A percentile compares a stretch with the other conserved stretches of the same genome.
Evolutionary conservation across 2,113 vertebrate species (phyloP).

Genomic region (Plestiodon gilberti): DNA sequence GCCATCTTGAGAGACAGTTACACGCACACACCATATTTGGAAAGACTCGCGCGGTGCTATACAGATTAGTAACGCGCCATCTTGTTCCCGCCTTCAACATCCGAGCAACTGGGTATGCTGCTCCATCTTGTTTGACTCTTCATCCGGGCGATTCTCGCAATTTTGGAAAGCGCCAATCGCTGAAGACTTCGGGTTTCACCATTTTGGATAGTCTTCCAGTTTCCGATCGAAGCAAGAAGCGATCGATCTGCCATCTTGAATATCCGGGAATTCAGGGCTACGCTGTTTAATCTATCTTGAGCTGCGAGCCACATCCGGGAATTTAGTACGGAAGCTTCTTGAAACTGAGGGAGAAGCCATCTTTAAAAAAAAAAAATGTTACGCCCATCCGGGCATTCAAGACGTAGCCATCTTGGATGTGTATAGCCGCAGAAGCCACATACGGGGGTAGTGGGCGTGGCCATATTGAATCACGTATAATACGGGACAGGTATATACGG

Average conservation of each 20-base stretch:
- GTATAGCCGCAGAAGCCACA: not conserved
- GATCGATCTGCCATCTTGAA: not conserved
- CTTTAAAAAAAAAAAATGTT: not conserved
- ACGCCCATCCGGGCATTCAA: not conserved
- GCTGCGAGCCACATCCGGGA: not conserved
- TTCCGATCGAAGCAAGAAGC: too few species aligned
- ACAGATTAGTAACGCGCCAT: not conserved
- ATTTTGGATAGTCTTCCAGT: not conserved
- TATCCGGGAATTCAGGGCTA: not conserved
- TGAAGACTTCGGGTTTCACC: not conserved
- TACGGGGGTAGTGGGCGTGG: not conserved
- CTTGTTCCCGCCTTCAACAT: slow-evolving; percentile 18
- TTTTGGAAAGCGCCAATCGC: not conserved
- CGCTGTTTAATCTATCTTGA: not conserved
- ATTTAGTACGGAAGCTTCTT: not conserved
- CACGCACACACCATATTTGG: slow-evolving; percentile 9
- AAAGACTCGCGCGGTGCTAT: not conserved
- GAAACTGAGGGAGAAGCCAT: not conserved
- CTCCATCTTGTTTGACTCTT: slow-evolving; percentile 12
- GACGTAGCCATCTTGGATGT: slow-evolving; percentile 20
- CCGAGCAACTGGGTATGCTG: not conserved
- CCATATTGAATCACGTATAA: slow-evolving; percentile 16
- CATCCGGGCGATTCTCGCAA: not conserved
- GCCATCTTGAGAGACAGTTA: not conserved
- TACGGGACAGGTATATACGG: not conserved